A percentile compares a stretch with the other conserved stretches of the same genome.
Conservation (phyloP, 1,140 invertebrate genomes). For the Heliconius nattereri region DNA sequence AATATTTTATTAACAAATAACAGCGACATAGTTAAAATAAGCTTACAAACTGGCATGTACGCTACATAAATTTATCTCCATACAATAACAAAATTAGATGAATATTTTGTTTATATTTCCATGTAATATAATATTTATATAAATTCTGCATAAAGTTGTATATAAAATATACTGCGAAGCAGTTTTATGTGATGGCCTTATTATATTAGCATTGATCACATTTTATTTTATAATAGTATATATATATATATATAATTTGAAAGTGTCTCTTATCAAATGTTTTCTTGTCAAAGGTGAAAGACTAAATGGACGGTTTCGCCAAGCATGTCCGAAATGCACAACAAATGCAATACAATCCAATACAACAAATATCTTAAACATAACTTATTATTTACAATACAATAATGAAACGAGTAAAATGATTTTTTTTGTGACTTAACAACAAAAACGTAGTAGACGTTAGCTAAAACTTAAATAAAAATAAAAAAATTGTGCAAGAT, state of each 20-base stretch:
- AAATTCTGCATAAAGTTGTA: constrained; percentile 13
- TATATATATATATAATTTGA: not conserved
- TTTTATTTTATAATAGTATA: not conserved
- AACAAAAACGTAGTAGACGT: not conserved
- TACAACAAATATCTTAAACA: constrained; percentile 35
- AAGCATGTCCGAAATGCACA: constrained; percentile 48
- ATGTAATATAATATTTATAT: constrained; percentile 5
- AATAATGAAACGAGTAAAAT: constrained; percentile 22
- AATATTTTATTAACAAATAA: not conserved
- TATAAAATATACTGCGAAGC: constrained; percentile 37
- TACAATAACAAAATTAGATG: not conserved
- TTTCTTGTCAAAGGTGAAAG: constrained; percentile 36
- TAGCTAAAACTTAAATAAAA: constrained; percentile 3
- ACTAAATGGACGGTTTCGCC: constrained; percentile 61
- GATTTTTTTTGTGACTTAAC: constrained; percentile 22
- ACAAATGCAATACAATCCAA: constrained; percentile 68
- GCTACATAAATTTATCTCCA: not conserved
- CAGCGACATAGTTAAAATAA: not conserved
- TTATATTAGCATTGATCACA: constrained; percentile 23
- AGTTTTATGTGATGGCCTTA: constrained; percentile 22
- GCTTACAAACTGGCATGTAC: not conserved
- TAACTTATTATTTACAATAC: constrained; percentile 39
- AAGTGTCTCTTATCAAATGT: not conserved
- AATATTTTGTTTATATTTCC: not conserved
- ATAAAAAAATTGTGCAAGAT: constrained; percentile 22